Evolutionary conservation across 2,888 invertebrate species (phyloP).

Genomic region (Patella pellucida): DNA sequence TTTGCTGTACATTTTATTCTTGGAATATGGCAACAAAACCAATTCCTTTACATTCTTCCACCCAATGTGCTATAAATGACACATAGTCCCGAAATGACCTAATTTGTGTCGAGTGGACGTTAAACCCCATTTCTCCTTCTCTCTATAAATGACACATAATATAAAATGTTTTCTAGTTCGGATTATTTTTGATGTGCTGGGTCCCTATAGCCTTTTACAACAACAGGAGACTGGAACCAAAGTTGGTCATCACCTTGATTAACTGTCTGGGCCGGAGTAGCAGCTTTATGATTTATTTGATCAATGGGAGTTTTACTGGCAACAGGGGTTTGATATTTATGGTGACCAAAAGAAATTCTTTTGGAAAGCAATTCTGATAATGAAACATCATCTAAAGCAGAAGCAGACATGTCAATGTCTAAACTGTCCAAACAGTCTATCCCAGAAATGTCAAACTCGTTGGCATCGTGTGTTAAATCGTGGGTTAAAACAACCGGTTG

Average conservation of each 20-base stretch:
- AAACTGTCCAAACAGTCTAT: conserved; percentile 52
- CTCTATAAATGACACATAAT: no score
- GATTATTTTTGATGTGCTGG: not conserved
- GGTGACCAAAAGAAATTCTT: conserved; percentile 1
- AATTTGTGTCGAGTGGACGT: no score
- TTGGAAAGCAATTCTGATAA: not conserved
- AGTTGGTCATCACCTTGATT: conserved; percentile 28
- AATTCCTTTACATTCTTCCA: no score
- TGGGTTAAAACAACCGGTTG: conserved; percentile 31
- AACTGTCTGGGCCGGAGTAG: conserved; percentile 2
- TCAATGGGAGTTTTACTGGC: not conserved
- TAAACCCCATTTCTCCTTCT: no score
- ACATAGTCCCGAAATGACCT: no score
- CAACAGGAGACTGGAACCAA: conserved; percentile 53
- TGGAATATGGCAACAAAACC: no score
- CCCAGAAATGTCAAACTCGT: conserved; percentile 52
- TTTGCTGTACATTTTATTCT: no score
- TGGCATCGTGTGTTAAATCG: conserved; percentile 41
- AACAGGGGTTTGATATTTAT: not conserved
- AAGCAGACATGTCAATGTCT: conserved; percentile 19
- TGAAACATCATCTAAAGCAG: not conserved
- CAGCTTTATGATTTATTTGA: not conserved
- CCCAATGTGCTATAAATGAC: no score
- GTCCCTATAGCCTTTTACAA: conserved; percentile 48
- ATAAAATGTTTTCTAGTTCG: no score